Conservation (phyloP, 2,888 invertebrate genomes). For the Thelaira solivaga region DNA sequence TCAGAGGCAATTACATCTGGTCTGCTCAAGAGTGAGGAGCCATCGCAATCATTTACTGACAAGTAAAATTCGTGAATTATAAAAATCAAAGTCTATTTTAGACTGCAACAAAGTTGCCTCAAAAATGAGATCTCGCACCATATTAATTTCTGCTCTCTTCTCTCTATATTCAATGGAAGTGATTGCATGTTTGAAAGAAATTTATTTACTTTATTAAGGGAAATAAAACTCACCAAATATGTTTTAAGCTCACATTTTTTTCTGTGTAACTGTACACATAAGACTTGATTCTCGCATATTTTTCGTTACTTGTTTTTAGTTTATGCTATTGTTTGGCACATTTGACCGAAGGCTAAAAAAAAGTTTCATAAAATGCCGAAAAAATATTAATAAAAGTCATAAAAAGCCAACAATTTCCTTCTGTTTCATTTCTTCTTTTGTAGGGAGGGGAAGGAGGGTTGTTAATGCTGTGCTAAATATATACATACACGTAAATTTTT, state of each 20-base stretch:
- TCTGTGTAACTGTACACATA: not conserved
- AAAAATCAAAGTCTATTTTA: no score
- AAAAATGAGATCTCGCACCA: no score
- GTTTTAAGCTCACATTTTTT: not conserved
- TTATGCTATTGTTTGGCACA: conserved; percentile 15
- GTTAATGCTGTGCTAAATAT: not conserved
- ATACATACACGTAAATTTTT: not conserved
- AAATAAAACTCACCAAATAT: not conserved
- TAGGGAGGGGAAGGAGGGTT: no score
- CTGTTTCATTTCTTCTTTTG: conserved; percentile 1
- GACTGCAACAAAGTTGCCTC: no score
- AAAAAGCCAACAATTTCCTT: conserved; percentile 59
- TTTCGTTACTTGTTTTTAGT: not conserved
- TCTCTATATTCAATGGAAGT: no score
- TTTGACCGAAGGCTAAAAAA: conserved; percentile 37
- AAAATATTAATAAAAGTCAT: conserved; percentile 63
- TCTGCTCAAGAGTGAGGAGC: no score
- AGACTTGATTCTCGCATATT: not conserved
- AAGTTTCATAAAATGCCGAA: conserved; percentile 7
- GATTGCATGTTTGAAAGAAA: no score
- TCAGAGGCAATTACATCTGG: no score
- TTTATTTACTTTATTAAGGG: no score
- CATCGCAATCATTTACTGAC: no score
- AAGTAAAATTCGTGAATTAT: no score
- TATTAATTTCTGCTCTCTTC: no score